These are phyloP conservation scores for Cylindroiulus punctatus DNA, from an alignment of 2,888 invertebrate genomes.

Conservation along the genomic window DNA sequence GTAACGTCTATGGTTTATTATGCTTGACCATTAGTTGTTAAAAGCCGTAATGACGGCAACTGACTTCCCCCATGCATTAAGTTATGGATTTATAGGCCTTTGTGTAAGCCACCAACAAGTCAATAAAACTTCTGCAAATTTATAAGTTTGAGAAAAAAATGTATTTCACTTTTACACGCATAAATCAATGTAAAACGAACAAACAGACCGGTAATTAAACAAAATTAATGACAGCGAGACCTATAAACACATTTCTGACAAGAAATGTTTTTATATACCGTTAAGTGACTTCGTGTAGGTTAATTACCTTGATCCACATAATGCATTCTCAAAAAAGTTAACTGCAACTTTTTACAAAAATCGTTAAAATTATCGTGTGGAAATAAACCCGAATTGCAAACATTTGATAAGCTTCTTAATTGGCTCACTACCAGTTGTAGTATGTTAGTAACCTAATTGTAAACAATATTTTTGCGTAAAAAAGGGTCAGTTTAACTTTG, in stretches of 20 bases:
- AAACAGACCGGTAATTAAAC: not conserved
- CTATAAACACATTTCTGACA: not conserved
- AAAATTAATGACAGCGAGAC: not conserved
- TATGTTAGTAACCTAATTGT: not conserved
- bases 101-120: not conserved
- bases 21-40: conserved; percentile 4
- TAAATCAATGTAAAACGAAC: not conserved
- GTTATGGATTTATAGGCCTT: not conserved
- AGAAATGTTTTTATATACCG: not conserved
- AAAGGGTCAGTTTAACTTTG: too few species aligned
- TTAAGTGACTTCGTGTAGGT: not conserved
- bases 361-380: not conserved
- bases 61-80: conserved; percentile 6
- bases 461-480: not conserved
- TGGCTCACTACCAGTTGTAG: not conserved
- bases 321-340: not conserved
- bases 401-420: conserved; percentile 6
- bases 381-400: not conserved
- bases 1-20: conserved; percentile 31
- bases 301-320: conserved; percentile 31
- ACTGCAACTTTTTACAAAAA: conserved; percentile 3
- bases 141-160: not conserved
- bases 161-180: not conserved
- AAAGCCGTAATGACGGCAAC: not conserved
- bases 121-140: not conserved